Evolutionary conservation across 1,140 invertebrate genomes (phyloP), one percentile per base, ranked within the genome.

Genomic region (Anastrepha obliqua): DNA sequence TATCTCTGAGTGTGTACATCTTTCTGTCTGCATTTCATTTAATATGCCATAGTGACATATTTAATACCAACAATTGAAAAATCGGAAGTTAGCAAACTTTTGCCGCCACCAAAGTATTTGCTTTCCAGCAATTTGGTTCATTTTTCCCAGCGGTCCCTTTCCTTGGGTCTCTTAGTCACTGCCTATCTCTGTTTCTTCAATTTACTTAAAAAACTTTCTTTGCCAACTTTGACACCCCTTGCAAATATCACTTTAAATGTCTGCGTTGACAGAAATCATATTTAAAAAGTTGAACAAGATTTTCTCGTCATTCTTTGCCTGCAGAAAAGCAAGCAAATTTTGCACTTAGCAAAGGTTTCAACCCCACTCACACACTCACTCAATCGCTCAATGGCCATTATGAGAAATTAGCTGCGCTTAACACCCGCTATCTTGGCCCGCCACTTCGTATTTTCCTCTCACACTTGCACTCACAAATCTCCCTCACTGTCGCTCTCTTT

Each of bases 191-290:
- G 67, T 2, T 42, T 74, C 47, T 81, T 20, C 51, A 58, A 81
- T 81, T 81, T 81, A 55, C 74, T 81, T 81, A 81, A 81, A 81
- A 81, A 81, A 81, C 44, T 55, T 81, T 81, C 74, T n/a, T n/a
- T 81, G 47, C 64, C 86, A 78, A 64, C 70, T 88, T 62, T 86
- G 85, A 85, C 88, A 88, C 87, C 81, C 87, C 67, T 74, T 55
- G 9, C 47, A 55, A 55, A 55, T 20, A 81, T 81, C 74, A 81
- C 74, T 81, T 81, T 51, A 81, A 81, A 55, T 81, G 74, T 81
- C 74, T 81, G 74, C 47, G 74, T 55, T 81, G 74, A 81, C 74
- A 81, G 67, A 81, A 81, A 81, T 81, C 74, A 81, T 81, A 81
- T 81, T 81, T 81, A 81, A 81, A 81, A 81, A 81, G 74, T 81